A percentile compares a stretch with the other conserved stretches of the same genome.
These are phyloP conservation scores for Vidua chalybeata DNA, from an alignment of 2,113 vertebrate genomes.

Conservation along the genomic window DNA sequence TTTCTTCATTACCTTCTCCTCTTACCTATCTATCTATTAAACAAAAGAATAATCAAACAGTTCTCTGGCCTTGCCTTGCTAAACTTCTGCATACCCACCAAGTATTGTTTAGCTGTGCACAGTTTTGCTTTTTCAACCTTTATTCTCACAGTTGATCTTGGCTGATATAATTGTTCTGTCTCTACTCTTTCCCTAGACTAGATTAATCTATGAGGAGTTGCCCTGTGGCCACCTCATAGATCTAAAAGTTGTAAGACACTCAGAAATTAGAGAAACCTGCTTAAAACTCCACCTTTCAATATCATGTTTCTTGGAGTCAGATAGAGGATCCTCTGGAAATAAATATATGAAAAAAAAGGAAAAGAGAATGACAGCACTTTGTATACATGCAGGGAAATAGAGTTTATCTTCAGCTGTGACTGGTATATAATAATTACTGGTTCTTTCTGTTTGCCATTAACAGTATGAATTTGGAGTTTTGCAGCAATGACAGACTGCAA, in stretches of 20 bases:
- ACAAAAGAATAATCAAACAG: not conserved
- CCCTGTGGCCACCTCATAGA: not conserved
- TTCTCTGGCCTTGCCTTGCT: not conserved
- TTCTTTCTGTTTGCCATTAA: not conserved
- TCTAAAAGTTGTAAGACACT: not conserved
- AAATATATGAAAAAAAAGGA: not conserved
- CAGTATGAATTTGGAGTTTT: not conserved
- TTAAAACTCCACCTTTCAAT: not conserved
- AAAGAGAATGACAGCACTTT: not conserved
- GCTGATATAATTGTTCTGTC: not conserved
- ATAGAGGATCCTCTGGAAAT: not conserved
- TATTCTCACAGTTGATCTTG: not conserved
- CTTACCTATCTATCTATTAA: not conserved
- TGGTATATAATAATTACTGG: not conserved
- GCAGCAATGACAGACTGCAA: not conserved
- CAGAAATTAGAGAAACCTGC: not conserved
- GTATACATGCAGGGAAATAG: not conserved
- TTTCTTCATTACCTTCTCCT: conserved; percentile 42
- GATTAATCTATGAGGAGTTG: not conserved
- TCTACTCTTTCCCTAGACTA: not conserved
- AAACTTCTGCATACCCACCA: not conserved
- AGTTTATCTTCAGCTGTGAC: not conserved
- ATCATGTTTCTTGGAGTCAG: not conserved
- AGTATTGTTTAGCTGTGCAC: not conserved
- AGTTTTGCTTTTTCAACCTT: not conserved